phyloP scores from a whole-genome alignment of 2,888 invertebrate species.

The Bibio marci region DNA sequence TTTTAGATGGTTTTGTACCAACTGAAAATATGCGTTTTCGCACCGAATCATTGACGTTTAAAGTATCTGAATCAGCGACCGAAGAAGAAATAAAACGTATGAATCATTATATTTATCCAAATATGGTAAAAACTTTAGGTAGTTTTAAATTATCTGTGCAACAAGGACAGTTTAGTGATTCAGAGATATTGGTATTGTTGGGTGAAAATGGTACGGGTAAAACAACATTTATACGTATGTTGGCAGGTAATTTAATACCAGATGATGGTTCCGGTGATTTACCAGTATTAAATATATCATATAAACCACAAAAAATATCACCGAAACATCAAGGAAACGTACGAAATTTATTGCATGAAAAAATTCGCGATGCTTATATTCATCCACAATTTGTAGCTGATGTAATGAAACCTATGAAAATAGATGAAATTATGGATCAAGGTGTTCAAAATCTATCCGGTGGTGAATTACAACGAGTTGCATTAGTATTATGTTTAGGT shows the following conservation, averaged over 20 bases:
- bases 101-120: slow-evolving; percentile 91
- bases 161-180: slow-evolving; percentile 93
- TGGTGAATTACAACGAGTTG: slow-evolving; percentile 97
- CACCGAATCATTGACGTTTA: slow-evolving; percentile 91
- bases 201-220: slow-evolving; percentile 99
- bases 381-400: slow-evolving; percentile 98
- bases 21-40: slow-evolving; percentile 98
- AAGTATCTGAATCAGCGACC: slow-evolving; percentile 87
- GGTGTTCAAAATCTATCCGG: slow-evolving; percentile 97
- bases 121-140: slow-evolving; percentile 69
- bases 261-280: slow-evolving; percentile 45
- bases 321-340: slow-evolving; percentile 93
- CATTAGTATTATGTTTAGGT: slow-evolving; percentile 87
- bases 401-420: slow-evolving; percentile 95
- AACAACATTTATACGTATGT: slow-evolving; percentile 96
- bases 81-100: slow-evolving; percentile 95
- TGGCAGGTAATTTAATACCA: slow-evolving; percentile 88
- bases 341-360: slow-evolving; percentile 81
- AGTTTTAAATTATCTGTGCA: slow-evolving; percentile 61
- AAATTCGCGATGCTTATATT: slow-evolving; percentile 91
- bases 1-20: slow-evolving; percentile 97
- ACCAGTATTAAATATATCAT: slow-evolving; percentile 91
- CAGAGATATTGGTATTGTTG: slow-evolving; percentile 93
- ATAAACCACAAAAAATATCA: slow-evolving; percentile 99
- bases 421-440: slow-evolving; percentile 94